Evolutionary conservation across 2,113 vertebrate species (phyloP), one percentile per base, ranked within the genome.

Genomic region (Synodontis membranacea): DNA sequence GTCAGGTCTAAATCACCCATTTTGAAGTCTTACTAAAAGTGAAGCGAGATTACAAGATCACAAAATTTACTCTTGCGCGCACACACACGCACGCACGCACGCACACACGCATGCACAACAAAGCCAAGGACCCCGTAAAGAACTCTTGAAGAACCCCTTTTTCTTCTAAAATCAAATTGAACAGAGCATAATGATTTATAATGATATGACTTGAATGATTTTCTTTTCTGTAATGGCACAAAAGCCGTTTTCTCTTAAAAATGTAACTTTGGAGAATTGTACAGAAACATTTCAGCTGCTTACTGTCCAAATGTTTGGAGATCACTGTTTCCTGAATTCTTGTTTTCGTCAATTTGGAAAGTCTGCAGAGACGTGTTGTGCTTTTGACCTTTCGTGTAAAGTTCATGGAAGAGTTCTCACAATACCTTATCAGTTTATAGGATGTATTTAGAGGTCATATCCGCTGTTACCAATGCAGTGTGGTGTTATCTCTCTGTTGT

Each of bases 401-500:
- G 34, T 54, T 66, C 68, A 78, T n/a, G 54, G 72, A 86, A 28
- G 34, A 10, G 44, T 44, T 75, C 75, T 64, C 78, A 76, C 85
- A 84, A 58, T 21, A 68, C 10, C 68, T 84, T 66, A 86, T 88
- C 81, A 50, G 88, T 83, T 80, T 66, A 39, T 17, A 75, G 80
- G 84, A 85, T 78, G 62, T 78, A 74, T 85, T 83, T 75, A 74
- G 74, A 80, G 80, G 86, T 88, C 74, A 56, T 31, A 39, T 88
- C 48, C 19, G 86, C 74, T 81, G 68, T 88, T 84, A 64, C 80
- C 80, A 48, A 58, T 84, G 74, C 74, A 34, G 64, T 39, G 28
- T 80, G 50, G 84, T 25, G 17, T 87, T 88, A 86, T 88, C 64
- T 86, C 80, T 62, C 37, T 76, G 75, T 46, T 89, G 74, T 88